phyloP scores from a whole-genome alignment of 1,140 invertebrate genomes.

The Kradibia gibbosae region DNA sequence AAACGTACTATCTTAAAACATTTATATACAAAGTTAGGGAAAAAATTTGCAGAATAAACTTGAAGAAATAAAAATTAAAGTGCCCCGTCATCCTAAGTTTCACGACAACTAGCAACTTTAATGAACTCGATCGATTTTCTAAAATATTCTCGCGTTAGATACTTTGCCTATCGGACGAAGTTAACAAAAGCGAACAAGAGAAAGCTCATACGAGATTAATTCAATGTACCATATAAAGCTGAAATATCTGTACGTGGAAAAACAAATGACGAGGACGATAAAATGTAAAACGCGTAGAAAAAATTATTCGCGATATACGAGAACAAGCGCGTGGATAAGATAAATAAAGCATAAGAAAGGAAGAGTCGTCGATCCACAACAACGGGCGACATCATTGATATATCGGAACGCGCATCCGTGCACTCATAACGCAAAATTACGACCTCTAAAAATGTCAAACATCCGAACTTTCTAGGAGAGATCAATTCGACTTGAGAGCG shows the following conservation, averaged over 20 bases:
- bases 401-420: slow-evolving; percentile 35
- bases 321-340: not conserved
- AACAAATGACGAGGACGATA: not conserved
- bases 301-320: not conserved
- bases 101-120: not conserved
- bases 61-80: slow-evolving; percentile 3
- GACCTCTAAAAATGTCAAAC: slow-evolving; percentile 44
- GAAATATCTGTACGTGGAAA: not conserved
- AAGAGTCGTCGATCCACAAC: not conserved
- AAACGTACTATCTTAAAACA: not conserved
- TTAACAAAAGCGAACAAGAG: not conserved
- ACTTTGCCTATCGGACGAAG: not conserved
- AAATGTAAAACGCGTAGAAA: not conserved
- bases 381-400: slow-evolving; percentile 31
- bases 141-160: not conserved
- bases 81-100: not conserved
- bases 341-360: slow-evolving; percentile 23
- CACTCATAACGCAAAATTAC: slow-evolving; percentile 38
- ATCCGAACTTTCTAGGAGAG: slow-evolving; percentile 10
- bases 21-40: not conserved
- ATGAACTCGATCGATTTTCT: not conserved
- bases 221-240: not conserved
- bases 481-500: slow-evolving; percentile 9
- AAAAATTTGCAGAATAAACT: not conserved
- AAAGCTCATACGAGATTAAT: not conserved